phyloP scores from a whole-genome alignment of 1,140 invertebrate genomes.

The Polypedilum pembai region DNA sequence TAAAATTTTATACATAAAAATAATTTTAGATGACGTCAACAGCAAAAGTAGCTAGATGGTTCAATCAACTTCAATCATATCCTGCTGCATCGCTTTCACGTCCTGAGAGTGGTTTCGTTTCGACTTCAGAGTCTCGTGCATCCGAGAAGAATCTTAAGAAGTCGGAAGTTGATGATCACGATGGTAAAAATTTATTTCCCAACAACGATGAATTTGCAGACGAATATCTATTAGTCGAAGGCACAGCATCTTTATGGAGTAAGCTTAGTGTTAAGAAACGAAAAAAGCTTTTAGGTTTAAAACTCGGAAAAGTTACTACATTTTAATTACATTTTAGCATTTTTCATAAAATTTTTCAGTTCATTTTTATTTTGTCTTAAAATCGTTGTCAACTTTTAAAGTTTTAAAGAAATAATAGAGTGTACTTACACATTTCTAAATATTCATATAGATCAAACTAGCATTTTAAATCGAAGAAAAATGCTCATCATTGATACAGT shows the following conservation, averaged over 20 bases:
- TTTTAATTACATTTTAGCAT: constrained; percentile 43
- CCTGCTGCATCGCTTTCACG: constrained; percentile 53
- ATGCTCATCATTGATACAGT: no score
- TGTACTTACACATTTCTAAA: no score
- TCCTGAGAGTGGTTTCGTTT: constrained; percentile 64
- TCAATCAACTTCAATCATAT: constrained; percentile 54
- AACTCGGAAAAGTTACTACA: constrained; percentile 57
- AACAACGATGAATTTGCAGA: constrained; percentile 43
- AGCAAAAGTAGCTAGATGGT: constrained; percentile 66
- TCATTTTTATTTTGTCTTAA: no score
- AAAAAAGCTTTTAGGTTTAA: constrained; percentile 53
- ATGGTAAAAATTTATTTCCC: constrained; percentile 43
- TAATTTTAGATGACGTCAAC: constrained; percentile 54
- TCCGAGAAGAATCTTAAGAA: constrained; percentile 38
- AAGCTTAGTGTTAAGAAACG: constrained; percentile 60
- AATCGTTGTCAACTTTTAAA: no score
- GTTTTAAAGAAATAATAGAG: no score
- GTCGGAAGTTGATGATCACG: constrained; percentile 36
- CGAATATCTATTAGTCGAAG: constrained; percentile 48
- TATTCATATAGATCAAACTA: no score
- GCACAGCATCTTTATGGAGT: constrained; percentile 51
- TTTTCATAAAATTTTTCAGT: neutral
- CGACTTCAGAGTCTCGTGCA: constrained; percentile 46
- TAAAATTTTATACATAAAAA: constrained; percentile 28
- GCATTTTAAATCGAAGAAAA: no score